phyloP scores from a whole-genome alignment of 2,797 vertebrate species.

The Pangasius sanitwongsei region DNA sequence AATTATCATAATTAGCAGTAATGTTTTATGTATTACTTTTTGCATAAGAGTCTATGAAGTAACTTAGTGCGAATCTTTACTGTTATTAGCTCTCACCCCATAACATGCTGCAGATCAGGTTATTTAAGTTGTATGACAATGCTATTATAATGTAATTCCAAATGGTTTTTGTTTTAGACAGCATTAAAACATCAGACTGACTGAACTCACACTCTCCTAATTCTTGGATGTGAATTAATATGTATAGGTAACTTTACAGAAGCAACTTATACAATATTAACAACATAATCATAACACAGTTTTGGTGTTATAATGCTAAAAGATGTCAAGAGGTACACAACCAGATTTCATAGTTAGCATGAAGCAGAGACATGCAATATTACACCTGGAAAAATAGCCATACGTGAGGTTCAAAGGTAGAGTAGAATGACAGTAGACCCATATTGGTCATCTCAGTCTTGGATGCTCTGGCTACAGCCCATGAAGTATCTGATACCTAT shows the following conservation, averaged over 20 bases:
- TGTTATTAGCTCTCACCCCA: neutral
- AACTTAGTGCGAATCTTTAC: neutral
- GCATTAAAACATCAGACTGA: neutral
- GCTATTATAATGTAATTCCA: neutral
- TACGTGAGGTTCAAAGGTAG: neutral
- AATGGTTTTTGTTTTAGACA: neutral
- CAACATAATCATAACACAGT: neutral
- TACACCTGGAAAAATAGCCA: neutral
- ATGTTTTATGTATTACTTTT: slow-evolving; percentile 6
- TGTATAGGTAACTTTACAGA: neutral
- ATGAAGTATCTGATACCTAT: neutral
- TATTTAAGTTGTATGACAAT: neutral
- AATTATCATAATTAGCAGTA: neutral
- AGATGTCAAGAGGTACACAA: neutral
- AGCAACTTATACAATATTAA: neutral
- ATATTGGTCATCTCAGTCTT: neutral
- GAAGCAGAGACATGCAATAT: neutral
- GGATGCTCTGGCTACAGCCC: neutral
- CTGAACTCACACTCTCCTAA: neutral
- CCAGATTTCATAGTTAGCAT: neutral
- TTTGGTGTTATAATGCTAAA: neutral
- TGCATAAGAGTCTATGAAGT: neutral
- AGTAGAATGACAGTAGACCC: neutral
- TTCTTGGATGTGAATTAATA: neutral
- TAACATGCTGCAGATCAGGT: neutral